Conservation (phyloP, 2,113 vertebrate genomes). For the Actinemys pallida region DNA sequence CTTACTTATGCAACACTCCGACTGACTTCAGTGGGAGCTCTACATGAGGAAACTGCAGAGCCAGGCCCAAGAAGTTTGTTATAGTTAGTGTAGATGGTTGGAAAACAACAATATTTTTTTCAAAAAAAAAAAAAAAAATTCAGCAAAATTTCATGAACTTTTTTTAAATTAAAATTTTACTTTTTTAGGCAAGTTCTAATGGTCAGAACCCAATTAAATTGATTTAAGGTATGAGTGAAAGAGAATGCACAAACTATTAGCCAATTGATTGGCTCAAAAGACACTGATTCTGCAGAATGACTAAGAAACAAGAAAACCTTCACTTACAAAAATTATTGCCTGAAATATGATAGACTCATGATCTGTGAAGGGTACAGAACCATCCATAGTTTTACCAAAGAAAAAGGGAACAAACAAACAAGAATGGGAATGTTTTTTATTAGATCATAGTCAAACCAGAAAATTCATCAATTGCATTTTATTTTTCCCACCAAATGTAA, state of each 20-base stretch:
- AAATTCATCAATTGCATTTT: background rate
- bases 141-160: background rate
- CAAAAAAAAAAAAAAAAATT: background rate
- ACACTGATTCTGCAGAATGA: constrained; percentile 42
- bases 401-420: background rate
- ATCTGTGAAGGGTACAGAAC: constrained; percentile 5
- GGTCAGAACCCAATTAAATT: background rate
- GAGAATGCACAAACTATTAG: constrained; percentile 22
- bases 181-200: background rate
- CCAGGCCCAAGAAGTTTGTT: background rate
- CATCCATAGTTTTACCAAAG: constrained; percentile 10
- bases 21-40: background rate
- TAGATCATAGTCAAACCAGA: background rate
- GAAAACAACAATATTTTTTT: background rate
- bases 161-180: background rate
- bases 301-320: constrained; percentile 34
- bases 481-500: background rate
- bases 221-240: background rate
- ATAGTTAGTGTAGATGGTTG: background rate
- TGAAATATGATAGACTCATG: background rate
- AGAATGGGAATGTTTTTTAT: constrained; percentile 10
- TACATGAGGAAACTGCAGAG: background rate
- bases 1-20: background rate
- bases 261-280: constrained; percentile 39
- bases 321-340: constrained; percentile 7